A percentile compares a stretch with the other conserved stretches of the same genome.
phyloP scores from a whole-genome alignment of 2,888 invertebrate species.

The Hetaerina titia region DNA sequence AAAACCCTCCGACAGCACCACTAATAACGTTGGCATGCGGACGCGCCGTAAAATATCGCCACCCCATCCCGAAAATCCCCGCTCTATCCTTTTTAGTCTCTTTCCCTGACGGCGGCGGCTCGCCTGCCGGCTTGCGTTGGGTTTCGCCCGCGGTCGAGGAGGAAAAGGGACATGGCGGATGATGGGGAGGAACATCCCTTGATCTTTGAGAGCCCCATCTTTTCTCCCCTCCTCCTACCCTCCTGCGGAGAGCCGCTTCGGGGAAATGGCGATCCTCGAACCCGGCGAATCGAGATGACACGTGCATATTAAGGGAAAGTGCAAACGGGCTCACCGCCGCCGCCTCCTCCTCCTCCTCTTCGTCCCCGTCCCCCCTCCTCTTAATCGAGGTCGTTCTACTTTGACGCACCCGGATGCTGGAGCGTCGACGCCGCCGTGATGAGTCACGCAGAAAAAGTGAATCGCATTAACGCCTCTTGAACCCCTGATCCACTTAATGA shows the following conservation, averaged over 20 bases:
- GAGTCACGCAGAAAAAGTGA: conserved; percentile 57
- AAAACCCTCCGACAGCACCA: no score
- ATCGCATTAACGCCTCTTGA: conserved; percentile 30
- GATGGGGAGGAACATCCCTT: neutral
- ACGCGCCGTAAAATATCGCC: no score
- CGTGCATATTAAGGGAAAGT: conserved; percentile 47
- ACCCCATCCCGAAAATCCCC: no score
- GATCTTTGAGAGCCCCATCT: neutral
- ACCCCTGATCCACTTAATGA: conserved; percentile 49
- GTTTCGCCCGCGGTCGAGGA: neutral
- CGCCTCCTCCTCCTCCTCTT: neutral
- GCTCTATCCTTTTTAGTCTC: no score
- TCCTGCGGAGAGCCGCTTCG: neutral
- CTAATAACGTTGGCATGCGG: no score
- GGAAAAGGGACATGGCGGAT: neutral
- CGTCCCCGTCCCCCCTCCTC: neutral
- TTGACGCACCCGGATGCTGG: conserved; percentile 54
- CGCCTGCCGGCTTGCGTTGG: no score
- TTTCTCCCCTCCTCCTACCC: neutral
- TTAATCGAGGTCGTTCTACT: conserved; percentile 63
- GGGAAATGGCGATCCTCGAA: conserved; percentile 13
- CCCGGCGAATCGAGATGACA: neutral
- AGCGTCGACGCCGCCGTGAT: neutral
- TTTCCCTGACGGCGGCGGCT: no score
- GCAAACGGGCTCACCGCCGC: neutral